These are phyloP conservation scores for Anthopleura sola DNA, from an alignment of 64 coral and sea anemone genomes.

Conservation along the genomic window DNA sequence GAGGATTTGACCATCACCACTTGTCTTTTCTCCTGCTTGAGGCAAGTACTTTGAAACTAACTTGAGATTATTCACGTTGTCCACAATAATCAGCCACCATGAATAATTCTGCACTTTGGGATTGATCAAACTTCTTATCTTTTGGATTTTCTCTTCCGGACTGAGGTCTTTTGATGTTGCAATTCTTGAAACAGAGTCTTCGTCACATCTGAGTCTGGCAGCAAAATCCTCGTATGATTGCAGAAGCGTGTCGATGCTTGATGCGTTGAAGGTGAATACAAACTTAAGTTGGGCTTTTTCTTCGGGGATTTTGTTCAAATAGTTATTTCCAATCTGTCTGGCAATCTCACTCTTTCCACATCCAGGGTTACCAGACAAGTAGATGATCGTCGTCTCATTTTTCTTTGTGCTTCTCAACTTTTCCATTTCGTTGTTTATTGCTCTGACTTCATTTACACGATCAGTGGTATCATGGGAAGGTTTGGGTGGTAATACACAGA, in stretches of 20 bases:
- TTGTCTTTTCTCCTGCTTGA: constrained; percentile 17
- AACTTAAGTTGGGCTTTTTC: neutral
- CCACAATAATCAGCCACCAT: constrained; percentile 58
- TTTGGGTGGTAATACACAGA: constrained; percentile 42
- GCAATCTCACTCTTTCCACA: constrained; percentile 17
- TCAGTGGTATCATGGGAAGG: constrained; percentile 27
- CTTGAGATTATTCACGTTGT: constrained; percentile 36
- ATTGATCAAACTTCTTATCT: constrained; percentile 10
- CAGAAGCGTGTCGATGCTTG: constrained; percentile 32
- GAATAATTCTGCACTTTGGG: constrained; percentile 7
- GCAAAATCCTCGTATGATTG: constrained; percentile 47
- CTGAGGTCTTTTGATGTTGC: constrained; percentile 1
- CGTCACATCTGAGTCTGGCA: constrained; percentile 19
- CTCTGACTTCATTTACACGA: constrained; percentile 10
- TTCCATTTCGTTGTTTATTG: constrained; percentile 28
- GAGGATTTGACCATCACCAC: constrained; percentile 43
- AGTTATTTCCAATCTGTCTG: constrained; percentile 9
- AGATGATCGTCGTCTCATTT: constrained; percentile 16
- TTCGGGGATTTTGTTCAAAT: neutral
- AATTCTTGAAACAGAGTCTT: constrained; percentile 30
- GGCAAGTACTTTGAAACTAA: constrained; percentile 17
- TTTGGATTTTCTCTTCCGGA: constrained; percentile 30
- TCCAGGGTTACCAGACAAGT: constrained; percentile 31
- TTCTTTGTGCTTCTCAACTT: constrained; percentile 10
- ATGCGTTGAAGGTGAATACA: constrained; percentile 58